Percentiles rank a stretch among this genome's conserved stretches.
These are phyloP conservation scores for Crocodylus rhombifer DNA, from an alignment of 2,797 vertebrate species.

Conservation along the genomic window DNA sequence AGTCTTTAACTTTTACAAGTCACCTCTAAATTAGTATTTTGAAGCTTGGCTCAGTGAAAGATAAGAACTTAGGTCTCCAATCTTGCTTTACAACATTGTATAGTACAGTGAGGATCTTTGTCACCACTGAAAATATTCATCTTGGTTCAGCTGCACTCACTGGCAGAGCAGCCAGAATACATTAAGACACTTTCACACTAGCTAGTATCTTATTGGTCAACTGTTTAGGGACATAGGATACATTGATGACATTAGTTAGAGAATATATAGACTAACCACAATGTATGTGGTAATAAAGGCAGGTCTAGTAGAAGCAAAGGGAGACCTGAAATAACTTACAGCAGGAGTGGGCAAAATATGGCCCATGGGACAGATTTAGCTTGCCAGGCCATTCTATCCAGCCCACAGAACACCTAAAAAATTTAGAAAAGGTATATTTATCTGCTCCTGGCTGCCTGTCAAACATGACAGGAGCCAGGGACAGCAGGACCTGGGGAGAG, in stretches of 20 bases:
- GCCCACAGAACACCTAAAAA: too few species aligned
- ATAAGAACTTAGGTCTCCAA: not conserved
- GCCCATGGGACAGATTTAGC: too few species aligned
- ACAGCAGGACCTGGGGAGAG: too few species aligned
- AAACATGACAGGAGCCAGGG: too few species aligned
- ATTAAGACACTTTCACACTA: conserved; percentile 8
- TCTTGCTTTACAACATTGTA: not conserved
- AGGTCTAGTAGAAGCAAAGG: not conserved
- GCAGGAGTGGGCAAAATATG: too few species aligned
- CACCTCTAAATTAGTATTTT: not conserved
- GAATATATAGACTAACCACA: not conserved
- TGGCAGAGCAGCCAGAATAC: conserved; percentile 21
- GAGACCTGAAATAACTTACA: not conserved
- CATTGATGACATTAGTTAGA: not conserved
- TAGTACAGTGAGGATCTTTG: not conserved
- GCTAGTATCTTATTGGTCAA: conserved; percentile 16
- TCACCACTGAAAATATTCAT: conserved; percentile 4
- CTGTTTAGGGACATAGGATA: conserved; percentile 24
- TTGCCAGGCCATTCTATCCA: too few species aligned
- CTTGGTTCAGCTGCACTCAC: not conserved
- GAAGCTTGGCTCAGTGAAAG: not conserved
- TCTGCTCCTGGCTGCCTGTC: too few species aligned
- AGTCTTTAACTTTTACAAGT: not conserved
- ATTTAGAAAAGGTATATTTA: too few species aligned
- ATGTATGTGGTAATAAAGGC: not conserved